Evolutionary conservation across 1,140 invertebrate genomes (phyloP), one percentile per base, ranked within the genome.

Genomic region (Bombus difficillimus): DNA sequence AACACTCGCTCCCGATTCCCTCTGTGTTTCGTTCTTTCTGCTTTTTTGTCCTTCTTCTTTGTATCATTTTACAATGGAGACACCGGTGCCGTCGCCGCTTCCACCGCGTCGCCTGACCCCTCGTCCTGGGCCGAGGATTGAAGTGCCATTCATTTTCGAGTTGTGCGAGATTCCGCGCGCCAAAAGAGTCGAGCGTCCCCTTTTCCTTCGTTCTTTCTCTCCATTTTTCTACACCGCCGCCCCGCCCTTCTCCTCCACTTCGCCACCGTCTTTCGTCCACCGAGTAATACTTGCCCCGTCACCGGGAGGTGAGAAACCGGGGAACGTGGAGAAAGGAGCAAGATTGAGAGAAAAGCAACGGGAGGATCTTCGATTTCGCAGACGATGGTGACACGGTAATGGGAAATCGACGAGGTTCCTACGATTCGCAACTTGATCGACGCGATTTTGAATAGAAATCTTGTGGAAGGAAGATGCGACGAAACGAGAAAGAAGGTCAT

Each of bases 41-140:
- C 22, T 12, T 69, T 76, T 64, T 66, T 66, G 6, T n/a, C 64
- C 59, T 86, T 75, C 59, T 79, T 73, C 90, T 93, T 94, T 93
- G 92, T 93, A 92, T 92, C 73, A 81, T 87, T 92, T 91, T 85
- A 93, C 92, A 94, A 93, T 92, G 79, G 91, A 78, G 59, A n/a
- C 34, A 3, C 75, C 57, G 39, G 22, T 75, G 28, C 86, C 80
- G 66, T 79, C 78, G 81, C 53, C 72, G 75, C 43, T 66, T 82
- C 73, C 77, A 73, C 66, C 62, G 13, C 47, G 37, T 59, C 68
- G 28, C 74, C 72, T 83, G 85, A 79, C 76, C 82, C 89, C 75
- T 68, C 88, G 69, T 71, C 66, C 59, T 86, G 78, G 18, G 22
- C 37, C 68, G 66, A 80, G 77, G 82, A 90, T 87, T 72, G 81